Evolutionary conservation across 2,888 invertebrate species (phyloP), one percentile per base, ranked within the genome.

Genomic region (Chrysina gloriosa): DNA sequence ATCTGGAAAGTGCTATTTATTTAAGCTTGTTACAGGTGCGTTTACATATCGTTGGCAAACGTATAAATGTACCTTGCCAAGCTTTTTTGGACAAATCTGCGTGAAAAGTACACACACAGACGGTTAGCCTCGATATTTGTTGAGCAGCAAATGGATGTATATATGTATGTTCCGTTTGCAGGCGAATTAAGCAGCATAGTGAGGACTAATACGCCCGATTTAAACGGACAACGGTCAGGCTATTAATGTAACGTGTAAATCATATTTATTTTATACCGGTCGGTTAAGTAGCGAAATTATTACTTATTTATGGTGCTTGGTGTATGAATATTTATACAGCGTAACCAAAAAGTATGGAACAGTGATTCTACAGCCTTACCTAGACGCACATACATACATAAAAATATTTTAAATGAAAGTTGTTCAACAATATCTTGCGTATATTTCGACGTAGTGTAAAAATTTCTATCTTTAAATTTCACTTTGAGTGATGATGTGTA

Each of bases 321-420:
- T 23, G 39, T 58, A 58, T 58, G 58, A 58, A 58, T 58, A 58
- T 58, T 39, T 58, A 39, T 39, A 39, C 25, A 25, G 39, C 25
- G 42, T n/a, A n/a, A n/a, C n/a, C n/a, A n/a, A n/a, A n/a, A n/a
- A n/a, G n/a, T n/a, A n/a, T n/a, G n/a, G n/a, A n/a, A n/a, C n/a
- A n/a, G n/a, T n/a, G n/a, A n/a, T n/a, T n/a, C n/a, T n/a, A n/a
- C n/a, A n/a, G n/a, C n/a, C n/a, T n/a, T n/a, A n/a, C n/a, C n/a
- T n/a, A n/a, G n/a, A n/a, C n/a, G n/a, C n/a, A n/a, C n/a, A n/a
- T n/a, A n/a, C n/a, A n/a, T n/a, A n/a, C n/a, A n/a, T n/a, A n/a
- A n/a, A n/a, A n/a, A n/a, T n/a, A n/a, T n/a, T n/a, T n/a, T n/a
- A n/a, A n/a, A n/a, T n/a, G n/a, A n/a, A n/a, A n/a, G n/a, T n/a